phyloP scores from a whole-genome alignment of 1,140 invertebrate genomes.

The Brachionus manjavacas region DNA sequence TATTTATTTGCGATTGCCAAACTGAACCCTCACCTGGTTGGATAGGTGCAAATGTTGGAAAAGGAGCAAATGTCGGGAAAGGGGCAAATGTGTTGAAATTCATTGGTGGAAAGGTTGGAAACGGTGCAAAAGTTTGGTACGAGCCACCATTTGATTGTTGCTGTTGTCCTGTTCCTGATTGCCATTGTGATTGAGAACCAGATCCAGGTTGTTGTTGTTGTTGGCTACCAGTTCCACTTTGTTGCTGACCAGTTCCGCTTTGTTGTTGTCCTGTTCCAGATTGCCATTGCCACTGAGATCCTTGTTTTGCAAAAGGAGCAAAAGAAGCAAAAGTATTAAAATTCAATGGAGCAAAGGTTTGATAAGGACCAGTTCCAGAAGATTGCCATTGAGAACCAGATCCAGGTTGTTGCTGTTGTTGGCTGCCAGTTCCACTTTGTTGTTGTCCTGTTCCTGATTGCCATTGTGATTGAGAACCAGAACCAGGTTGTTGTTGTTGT shows the following conservation, averaged over 20 bases:
- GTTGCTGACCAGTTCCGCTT: not conserved
- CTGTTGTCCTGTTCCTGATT: not conserved
- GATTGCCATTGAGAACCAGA: not conserved
- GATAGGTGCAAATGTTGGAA: not conserved
- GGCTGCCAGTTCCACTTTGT: not conserved
- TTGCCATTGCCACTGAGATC: slow-evolving; percentile 7
- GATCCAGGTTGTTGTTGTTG: not conserved
- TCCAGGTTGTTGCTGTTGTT: not conserved
- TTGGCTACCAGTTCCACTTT: not conserved
- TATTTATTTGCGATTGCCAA: slow-evolving; percentile 15
- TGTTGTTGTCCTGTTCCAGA: not conserved
- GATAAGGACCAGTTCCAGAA: not conserved
- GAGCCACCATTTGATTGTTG: not conserved
- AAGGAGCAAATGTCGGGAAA: slow-evolving; percentile 6
- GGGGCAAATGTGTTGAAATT: not conserved
- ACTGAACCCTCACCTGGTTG: not conserved
- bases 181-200: not conserved
- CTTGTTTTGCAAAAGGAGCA: not conserved
- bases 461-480: not conserved
- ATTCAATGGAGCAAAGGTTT: not conserved
- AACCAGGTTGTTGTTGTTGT: slow-evolving; percentile 1
- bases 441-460: not conserved
- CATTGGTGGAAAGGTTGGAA: not conserved
- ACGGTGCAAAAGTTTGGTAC: not conserved
- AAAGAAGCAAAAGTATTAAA: not conserved